Base-by-base conservation (phyloP, 2,797 vertebrate species). In the Phrynocephalus vlangalii region DNA sequence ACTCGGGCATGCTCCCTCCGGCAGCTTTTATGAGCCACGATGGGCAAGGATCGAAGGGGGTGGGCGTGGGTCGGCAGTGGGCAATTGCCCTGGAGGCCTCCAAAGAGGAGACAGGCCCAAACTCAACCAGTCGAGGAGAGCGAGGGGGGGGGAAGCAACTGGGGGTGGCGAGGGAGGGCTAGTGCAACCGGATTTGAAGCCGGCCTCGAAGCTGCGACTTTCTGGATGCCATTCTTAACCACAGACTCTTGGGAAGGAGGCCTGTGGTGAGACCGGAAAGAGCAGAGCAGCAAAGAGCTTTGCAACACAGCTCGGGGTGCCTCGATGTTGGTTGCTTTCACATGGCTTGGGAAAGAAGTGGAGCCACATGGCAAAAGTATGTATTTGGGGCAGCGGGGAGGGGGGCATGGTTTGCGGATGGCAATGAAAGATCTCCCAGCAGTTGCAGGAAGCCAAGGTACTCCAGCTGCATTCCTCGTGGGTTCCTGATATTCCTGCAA, bases 151-250 rank as follows among this genome's bases (percentile, higher is more conserved):
- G 33, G 33, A 33, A 33, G 33, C 33, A 33, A 3, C 33, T 33
- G 33, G 33, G 33, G 33, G 33, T 33, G 33, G 33, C 33, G 33
- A 33, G 33, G 33, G 33, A 33, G 33, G 33, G 33, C 33, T 33
- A 33, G 33, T 33, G 33, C 33, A 33, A 33, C 33, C 33, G 33
- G 33, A 33, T 33, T 33, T 33, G 33, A 33, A 33, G 33, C 33
- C 33, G 33, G 33, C 33, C 33, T 33, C 33, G 33, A 33, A 33
- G 33, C 33, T 33, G 8, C n/a, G 6, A 71, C 18, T 33, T 24
- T 26, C 30, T 38, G 60, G 50, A 79, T 79, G 86, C 75, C 67
- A 67, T 76, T 81, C 70, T 60, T 52, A 79, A 73, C 52, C 86
- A 76, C 68, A 75, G 78, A 38, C 44, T 81, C 60, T 83, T 1